Evolutionary conservation across 92 coral and sea anemone genomes (phyloP), one percentile per base, ranked within the genome.

Genomic region (Phenganax marumi): DNA sequence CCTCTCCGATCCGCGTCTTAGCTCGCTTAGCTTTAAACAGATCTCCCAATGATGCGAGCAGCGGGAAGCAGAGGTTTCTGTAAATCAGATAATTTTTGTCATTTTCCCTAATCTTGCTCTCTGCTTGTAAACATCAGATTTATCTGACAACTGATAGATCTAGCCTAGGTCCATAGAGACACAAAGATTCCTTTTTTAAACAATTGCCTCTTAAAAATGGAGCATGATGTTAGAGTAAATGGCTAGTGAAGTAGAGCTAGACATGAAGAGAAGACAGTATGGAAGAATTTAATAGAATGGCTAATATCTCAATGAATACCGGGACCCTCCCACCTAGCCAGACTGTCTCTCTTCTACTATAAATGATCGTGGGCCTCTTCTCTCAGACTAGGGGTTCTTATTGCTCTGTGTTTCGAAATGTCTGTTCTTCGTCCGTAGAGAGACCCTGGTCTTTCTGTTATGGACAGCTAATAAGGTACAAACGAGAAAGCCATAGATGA

Each of bases 311-410:
- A 74, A 52, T 74, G 79, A 50, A 50, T 24, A 74, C 26, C 17
- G 0, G 6, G 62, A 50, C 53, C 79, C 79, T 25, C 79, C 79
- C 68, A 24, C 81, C 24, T 17, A 49, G 81, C 57, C 81, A 55
- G 3, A 19, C 50, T 76, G 81, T 76, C 81, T 76, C 72, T 66
- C 49, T 49, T 25, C 18, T 66, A 66, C 24, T 66, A 3, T 10
- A 66, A 66, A 9, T 11, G 43, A 33, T 33, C 43, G 43, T 33
- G 43, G 43, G 43, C 5, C 43, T 33, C 43, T 33, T 33, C 43
- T 33, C 43, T 33, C 43, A 33, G 43, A 33, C 43, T 33, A 33
- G 43, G 43, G 43, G 43, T 33, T 33, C 43, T 33, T 33, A 33
- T 5, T 33, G 43, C 43, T 33, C 43, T 33, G 5, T 33, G 43